Base-by-base conservation (phyloP, 2,797 vertebrate genomes). In the Acanthopagrus latus region DNA sequence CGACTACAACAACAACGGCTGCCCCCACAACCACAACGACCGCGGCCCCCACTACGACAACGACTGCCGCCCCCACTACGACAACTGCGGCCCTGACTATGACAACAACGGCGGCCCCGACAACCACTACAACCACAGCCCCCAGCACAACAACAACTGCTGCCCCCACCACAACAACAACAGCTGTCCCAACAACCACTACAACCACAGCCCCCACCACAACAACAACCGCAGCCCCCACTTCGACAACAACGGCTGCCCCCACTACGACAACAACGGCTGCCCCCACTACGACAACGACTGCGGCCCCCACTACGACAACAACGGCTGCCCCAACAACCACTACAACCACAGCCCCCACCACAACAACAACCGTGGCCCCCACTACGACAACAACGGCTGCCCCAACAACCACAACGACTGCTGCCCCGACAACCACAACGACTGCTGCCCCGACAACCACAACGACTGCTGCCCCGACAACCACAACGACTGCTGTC, bases 271-370 rank as follows among this genome's bases (percentile, higher is more conserved):
- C 51, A 2, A 29, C 41, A 18, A 17, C 50, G 1, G 13, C 43
- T 2, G 5, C 23, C 5, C 2, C 51, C 0, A 17, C 13, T 18
- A 57, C 55, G 2, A 18, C 25, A 17, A 17, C 41, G 1, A 13
- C 56, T 33, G 16, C 27, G 2, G 4, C 8, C 16, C 3, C 25
- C 1, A 33, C 59, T 46, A 16, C n/a, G 0, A 1, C 21, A 2
- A 25, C 21, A 0, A 16, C 41, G 2, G 1, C 38, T 6, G 7
- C n/a, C 2, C 3, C 43, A 3, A 0, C 21, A 13, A 9, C 43
- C 10, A 17, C 60, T 1, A 44, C 41, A 16, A 25, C 21, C 10
- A 47, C 51, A 1, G 25, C 41, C 1, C 13, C 38, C 1, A 14
- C 38, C 7, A 33, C 51, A 1, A 29, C 41, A 21, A 17, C 50